Base-by-base conservation (phyloP, 2,113 vertebrate genomes). In the Mesembrinibis cayennensis region DNA sequence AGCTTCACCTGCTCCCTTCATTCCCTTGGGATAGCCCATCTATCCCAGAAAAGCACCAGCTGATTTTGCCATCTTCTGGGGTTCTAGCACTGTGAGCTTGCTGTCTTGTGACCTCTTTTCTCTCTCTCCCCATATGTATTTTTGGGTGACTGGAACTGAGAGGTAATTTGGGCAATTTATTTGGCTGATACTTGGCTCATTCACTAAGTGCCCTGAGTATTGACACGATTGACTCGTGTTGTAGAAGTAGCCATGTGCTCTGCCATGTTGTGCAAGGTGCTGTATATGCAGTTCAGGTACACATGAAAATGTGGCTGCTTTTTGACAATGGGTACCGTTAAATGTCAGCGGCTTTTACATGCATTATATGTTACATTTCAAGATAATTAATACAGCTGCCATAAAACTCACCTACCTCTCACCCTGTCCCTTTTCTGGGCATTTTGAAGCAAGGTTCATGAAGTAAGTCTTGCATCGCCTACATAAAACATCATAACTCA, bases 41-140 rank as follows among this genome's bases (percentile, higher is more conserved):
- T 26, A 0, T 42, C 50, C 21, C 7, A 1, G 52, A 50, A 73
- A 70, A 82, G 20, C 74, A 55, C 22, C 49, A 22, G 32, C 13
- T 58, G n/a, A 5, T 71, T 89, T 86, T 89, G 25, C 40, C 6
- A 1, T 34, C 38, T n/a, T 36, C 69, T 32, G 26, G 47, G 17
- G 9, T 67, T 69, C 38, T 23, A 6, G 34, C 47, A 3, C 25
- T 20, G 36, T 29, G 32, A 62, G 25, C 36, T 50, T 44, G 27
- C 11, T 70, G 34, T 32, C 7, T 29, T 55, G 52, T 38, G 52
- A 50, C 13, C 49, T 72, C n/a, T 42, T 7, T 36, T 79, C 62
- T 62, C 32, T 19, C 36, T 55, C 29, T 70, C 45, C 38, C 36
- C 13, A 0, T 25, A 7, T 0, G 1, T 47, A 40, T 47, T 45